Conservation (phyloP, 1,140 invertebrate species). For the Drosophila dunni region DNA sequence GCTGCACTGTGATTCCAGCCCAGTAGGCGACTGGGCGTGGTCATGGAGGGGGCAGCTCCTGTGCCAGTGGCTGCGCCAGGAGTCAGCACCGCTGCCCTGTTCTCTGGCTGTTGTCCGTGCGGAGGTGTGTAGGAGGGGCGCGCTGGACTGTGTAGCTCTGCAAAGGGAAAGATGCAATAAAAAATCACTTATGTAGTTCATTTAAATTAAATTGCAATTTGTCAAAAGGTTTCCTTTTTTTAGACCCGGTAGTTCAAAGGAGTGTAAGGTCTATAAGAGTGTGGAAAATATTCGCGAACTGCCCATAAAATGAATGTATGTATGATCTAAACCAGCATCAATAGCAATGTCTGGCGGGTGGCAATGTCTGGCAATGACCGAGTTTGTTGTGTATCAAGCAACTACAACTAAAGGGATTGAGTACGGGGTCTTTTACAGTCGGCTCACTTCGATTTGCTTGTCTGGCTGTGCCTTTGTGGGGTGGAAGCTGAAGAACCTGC, state of each 20-base stretch:
- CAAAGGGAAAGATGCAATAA: constrained; percentile 53
- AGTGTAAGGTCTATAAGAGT: no score
- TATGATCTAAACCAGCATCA: no score
- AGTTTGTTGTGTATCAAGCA: no score
- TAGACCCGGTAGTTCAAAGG: no score
- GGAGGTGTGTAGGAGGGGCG: constrained; percentile 58
- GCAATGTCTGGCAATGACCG: no score
- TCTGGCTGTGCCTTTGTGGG: not conserved
- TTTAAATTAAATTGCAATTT: constrained; percentile 83
- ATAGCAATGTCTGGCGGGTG: no score
- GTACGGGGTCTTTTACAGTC: no score
- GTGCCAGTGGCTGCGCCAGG: not conserved
- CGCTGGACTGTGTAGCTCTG: constrained; percentile 69
- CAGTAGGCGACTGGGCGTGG: constrained; percentile 46
- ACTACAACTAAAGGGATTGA: no score
- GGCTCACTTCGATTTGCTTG: no score
- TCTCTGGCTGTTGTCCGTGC: constrained; percentile 25
- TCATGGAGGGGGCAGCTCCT: not conserved
- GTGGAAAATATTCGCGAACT: no score
- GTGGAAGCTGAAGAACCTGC: constrained; percentile 19
- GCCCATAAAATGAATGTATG: no score
- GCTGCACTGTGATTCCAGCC: constrained; percentile 73
- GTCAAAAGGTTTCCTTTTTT: constrained; percentile 38
- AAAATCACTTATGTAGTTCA: constrained; percentile 82
- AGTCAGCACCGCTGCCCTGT: constrained; percentile 27